Base-by-base conservation (phyloP, 2,797 vertebrate genomes). In the Gymnothorax javanicus region DNA sequence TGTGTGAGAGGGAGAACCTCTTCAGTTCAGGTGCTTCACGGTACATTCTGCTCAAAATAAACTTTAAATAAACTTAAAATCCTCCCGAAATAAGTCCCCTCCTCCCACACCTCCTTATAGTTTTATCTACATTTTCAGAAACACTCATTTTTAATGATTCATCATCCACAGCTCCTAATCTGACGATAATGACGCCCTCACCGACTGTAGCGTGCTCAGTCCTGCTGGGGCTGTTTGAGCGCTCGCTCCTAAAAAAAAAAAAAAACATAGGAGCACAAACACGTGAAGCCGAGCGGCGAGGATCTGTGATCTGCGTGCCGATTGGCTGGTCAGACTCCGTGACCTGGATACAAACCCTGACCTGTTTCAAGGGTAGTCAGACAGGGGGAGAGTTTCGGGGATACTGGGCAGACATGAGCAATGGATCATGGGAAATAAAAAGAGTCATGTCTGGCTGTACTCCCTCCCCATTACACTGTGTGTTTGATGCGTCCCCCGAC, bases 101-200 rank as follows among this genome's bases (percentile, higher is more conserved):
- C 73, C 20, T 7, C 87, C 75, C 4, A 5, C 43, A 7, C 73
- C 12, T 1, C 2, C 50, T 23, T 7, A 27, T n/a, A n/a, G n/a
- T 60, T 20, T 75, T 23, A 52, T 59, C 23, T 64, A 59, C 11
- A 64, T 71, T 62, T 84, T 50, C 33, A n/a, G 58, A 54, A 85
- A 59, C 59, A 23, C 86, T 86, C 85, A 85, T 25, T 59, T 60
- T 69, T 85, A 87, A 88, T 88, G 85, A 89, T 88, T 90, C 62
- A 89, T 87, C 84, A 86, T 84, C 85, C 87, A 81, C 87, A 54
- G 79, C 62, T 27, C 87, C 60, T 85, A 88, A 89, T 71, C 81
- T 84, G 83, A 88, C 84, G 87, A 90, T 91, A 88, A 90, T 91
- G 90, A 79, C 33, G 33, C 33, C 33, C 33, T 43, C 33, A 43